Percentiles rank a stretch among this genome's conserved stretches.
These are phyloP conservation scores for Xanthia icteritia DNA, from an alignment of 2,888 invertebrate species.

Conservation along the genomic window DNA sequence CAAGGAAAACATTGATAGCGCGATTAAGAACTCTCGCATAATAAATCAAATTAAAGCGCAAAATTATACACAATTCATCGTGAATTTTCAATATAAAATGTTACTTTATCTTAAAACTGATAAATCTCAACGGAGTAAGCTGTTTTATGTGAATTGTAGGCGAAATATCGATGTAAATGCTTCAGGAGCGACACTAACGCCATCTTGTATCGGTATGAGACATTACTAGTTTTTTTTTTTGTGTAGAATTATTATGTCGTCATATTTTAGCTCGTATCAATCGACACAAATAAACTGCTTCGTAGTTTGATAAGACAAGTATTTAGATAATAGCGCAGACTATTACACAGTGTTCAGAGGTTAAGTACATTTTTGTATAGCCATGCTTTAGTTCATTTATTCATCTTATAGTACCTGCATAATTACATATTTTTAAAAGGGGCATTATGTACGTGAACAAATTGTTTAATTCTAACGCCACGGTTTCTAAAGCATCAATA, in stretches of 20 bases:
- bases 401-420: no score
- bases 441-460: not conserved
- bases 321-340: not conserved
- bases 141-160: not conserved
- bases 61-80: not conserved
- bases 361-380: not conserved
- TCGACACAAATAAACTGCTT: not conserved
- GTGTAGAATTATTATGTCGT: not conserved
- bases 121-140: not conserved
- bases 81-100: not conserved
- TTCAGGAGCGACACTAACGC: slow-evolving; percentile 55
- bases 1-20: slow-evolving; percentile 66
- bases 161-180: slow-evolving; percentile 17
- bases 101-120: not conserved
- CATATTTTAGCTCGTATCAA: not conserved
- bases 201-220: slow-evolving; percentile 63
- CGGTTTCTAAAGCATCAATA: not conserved
- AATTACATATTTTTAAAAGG: not conserved
- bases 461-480: not conserved
- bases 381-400: not conserved
- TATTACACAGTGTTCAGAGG: not conserved
- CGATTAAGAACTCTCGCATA: slow-evolving; percentile 63
- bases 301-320: not conserved
- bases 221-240: slow-evolving; percentile 34
- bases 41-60: not conserved